phyloP scores from a whole-genome alignment of 2,113 vertebrate species.

The Heterotilapia buettikoferi region DNA sequence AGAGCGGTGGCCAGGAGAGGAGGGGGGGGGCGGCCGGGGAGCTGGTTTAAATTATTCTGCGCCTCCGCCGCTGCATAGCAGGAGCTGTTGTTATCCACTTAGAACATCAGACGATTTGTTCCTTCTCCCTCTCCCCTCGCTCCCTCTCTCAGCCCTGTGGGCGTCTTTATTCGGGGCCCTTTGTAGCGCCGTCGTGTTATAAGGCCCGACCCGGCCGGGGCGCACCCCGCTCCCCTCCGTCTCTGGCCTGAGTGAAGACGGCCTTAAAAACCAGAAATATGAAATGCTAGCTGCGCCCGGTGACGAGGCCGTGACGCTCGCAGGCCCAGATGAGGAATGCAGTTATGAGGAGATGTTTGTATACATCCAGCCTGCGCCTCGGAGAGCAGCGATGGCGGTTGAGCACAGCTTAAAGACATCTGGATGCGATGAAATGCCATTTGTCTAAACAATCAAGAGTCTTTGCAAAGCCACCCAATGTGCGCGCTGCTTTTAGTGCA shows the following conservation, averaged over 20 bases:
- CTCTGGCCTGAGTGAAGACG: neutral
- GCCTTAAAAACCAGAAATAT: constrained; percentile 15
- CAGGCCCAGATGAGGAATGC: constrained; percentile 72
- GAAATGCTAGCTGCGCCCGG: neutral
- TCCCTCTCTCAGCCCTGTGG: constrained; percentile 38
- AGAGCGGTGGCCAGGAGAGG: constrained; percentile 43
- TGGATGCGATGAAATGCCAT: constrained; percentile 78
- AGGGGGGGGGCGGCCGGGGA: constrained; percentile 19
- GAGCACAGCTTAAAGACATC: constrained; percentile 78
- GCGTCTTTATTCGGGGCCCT: constrained; percentile 39
- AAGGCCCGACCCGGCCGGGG: neutral
- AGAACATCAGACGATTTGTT: constrained; percentile 65
- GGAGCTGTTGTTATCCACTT: constrained; percentile 75
- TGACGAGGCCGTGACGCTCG: constrained; percentile 47
- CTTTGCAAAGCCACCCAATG: constrained; percentile 73
- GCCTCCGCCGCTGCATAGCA: constrained; percentile 67
- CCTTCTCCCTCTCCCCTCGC: constrained; percentile 37
- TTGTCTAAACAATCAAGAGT: constrained; percentile 78
- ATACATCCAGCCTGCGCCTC: constrained; percentile 72
- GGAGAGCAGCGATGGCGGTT: constrained; percentile 61
- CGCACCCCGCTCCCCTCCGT: neutral
- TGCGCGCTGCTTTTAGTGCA: constrained; percentile 58
- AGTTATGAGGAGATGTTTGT: constrained; percentile 76
- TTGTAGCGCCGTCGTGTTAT: constrained; percentile 9
- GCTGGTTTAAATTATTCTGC: constrained; percentile 73